phyloP scores from a whole-genome alignment of 2,113 vertebrate species.

The Pseudorhombus dupliciocellatus region DNA sequence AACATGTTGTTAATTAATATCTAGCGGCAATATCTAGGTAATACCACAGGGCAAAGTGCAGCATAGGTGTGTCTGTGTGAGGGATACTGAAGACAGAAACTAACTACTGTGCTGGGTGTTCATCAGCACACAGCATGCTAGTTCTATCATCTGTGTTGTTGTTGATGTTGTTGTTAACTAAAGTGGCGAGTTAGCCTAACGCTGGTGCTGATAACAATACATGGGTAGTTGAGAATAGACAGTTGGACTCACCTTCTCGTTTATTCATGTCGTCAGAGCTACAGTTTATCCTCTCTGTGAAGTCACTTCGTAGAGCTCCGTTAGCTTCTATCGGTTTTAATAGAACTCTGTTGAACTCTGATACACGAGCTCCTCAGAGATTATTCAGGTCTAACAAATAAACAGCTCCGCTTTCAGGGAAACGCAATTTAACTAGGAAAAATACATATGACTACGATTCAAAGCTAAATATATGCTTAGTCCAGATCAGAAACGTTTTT shows the following conservation, averaged over 20 bases:
- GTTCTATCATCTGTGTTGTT: not conserved
- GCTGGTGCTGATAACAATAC: not conserved
- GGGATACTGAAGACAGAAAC: too few species aligned
- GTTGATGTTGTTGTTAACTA: not conserved
- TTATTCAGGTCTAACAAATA: not conserved
- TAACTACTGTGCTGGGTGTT: too few species aligned
- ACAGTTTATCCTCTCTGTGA: not conserved
- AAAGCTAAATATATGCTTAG: not conserved
- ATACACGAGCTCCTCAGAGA: not conserved
- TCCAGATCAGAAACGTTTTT: not conserved
- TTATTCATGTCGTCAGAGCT: constrained; percentile 70
- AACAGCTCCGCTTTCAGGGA: not conserved
- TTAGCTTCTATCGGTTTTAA: not conserved
- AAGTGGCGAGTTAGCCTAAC: not conserved
- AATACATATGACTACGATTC: too few species aligned
- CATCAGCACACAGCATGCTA: too few species aligned
- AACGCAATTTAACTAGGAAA: not conserved
- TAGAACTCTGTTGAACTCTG: not conserved
- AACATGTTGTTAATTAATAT: too few species aligned
- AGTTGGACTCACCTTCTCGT: constrained; percentile 65
- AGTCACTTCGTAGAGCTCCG: not conserved
- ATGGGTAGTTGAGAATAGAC: not conserved
- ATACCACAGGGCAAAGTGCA: too few species aligned
- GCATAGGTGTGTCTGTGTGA: too few species aligned
- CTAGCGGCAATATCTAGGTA: too few species aligned